A percentile compares a stretch with the other conserved stretches of the same genome.
Conservation (phyloP, 2,113 vertebrate species). For the Cheirogaleus medius region DNA sequence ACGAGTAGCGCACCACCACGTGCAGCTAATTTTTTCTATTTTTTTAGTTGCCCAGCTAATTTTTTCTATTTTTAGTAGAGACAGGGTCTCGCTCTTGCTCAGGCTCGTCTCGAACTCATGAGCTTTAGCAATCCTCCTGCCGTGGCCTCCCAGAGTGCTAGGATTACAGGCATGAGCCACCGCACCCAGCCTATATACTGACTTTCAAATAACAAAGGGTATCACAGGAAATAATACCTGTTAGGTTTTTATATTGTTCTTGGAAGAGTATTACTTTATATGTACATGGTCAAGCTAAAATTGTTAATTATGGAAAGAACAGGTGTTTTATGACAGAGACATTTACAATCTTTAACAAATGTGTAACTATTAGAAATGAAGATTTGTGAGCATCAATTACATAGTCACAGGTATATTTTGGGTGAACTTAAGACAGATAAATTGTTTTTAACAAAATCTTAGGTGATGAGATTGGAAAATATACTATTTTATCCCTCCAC, state of each 20-base stretch:
- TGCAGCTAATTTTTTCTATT: too few species aligned
- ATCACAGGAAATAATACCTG: neutral
- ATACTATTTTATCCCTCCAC: neutral
- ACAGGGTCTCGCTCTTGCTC: too few species aligned
- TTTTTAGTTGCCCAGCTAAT: too few species aligned
- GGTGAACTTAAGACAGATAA: neutral
- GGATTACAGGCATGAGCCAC: too few species aligned
- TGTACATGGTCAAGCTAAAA: neutral
- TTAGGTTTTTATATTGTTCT: neutral
- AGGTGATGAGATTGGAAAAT: slow-evolving; percentile 11
- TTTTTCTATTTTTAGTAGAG: too few species aligned
- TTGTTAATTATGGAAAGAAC: slow-evolving; percentile 21
- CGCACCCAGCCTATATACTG: neutral
- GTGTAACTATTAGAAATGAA: slow-evolving; percentile 20
- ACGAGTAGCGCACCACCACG: too few species aligned
- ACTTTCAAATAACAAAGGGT: neutral
- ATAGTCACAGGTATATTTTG: neutral
- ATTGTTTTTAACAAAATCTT: neutral
- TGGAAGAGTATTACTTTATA: neutral
- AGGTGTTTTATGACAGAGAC: neutral
- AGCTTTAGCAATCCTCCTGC: too few species aligned
- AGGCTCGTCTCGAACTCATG: too few species aligned
- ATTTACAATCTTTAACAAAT: neutral
- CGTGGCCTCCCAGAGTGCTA: too few species aligned
- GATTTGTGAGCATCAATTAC: neutral